These are phyloP conservation scores for Coranthus polyacanthus DNA, from an alignment of 2,797 vertebrate genomes.

Conservation along the genomic window DNA sequence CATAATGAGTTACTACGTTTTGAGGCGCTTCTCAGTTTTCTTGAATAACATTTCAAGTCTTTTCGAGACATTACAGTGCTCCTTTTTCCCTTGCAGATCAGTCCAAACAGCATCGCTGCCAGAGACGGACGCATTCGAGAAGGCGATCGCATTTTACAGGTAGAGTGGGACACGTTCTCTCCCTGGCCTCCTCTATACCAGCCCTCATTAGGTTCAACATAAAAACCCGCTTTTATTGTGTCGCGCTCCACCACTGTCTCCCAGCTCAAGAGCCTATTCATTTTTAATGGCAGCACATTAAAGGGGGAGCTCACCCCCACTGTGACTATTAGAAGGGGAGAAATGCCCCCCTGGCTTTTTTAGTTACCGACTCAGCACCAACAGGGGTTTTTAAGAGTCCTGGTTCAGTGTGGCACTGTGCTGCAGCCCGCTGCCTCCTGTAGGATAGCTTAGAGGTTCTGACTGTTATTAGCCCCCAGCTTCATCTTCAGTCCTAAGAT, in stretches of 20 bases:
- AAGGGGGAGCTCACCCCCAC: conserved; percentile 61
- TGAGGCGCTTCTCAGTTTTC: background rate
- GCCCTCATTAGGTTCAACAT: conserved; percentile 54
- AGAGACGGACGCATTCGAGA: conserved; percentile 94
- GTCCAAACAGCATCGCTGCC: conserved; percentile 95
- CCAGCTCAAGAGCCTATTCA: conserved; percentile 71
- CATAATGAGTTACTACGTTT: conserved; percentile 28
- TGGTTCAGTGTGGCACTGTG: conserved; percentile 47
- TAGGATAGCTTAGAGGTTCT: conserved; percentile 51
- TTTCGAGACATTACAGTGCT: conserved; percentile 16
- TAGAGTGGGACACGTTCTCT: conserved; percentile 59
- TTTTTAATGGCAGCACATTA: conserved; percentile 82
- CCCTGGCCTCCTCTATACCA: conserved; percentile 3
- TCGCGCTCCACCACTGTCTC: conserved; percentile 58
- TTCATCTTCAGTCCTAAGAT: conserved; percentile 49
- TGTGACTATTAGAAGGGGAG: conserved; percentile 68
- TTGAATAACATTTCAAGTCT: conserved; percentile 14
- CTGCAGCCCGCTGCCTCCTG: conserved; percentile 39
- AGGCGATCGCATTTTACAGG: conserved; percentile 97
- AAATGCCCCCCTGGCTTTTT: conserved; percentile 73
- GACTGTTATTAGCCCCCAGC: conserved; percentile 53
- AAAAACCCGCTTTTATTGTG: conserved; percentile 57
- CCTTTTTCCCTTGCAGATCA: conserved; percentile 84
- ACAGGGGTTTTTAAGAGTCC: conserved; percentile 69
- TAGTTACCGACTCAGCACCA: conserved; percentile 81